phyloP scores from a whole-genome alignment of 1,140 invertebrate species.

The Bombus vancouverensis region DNA sequence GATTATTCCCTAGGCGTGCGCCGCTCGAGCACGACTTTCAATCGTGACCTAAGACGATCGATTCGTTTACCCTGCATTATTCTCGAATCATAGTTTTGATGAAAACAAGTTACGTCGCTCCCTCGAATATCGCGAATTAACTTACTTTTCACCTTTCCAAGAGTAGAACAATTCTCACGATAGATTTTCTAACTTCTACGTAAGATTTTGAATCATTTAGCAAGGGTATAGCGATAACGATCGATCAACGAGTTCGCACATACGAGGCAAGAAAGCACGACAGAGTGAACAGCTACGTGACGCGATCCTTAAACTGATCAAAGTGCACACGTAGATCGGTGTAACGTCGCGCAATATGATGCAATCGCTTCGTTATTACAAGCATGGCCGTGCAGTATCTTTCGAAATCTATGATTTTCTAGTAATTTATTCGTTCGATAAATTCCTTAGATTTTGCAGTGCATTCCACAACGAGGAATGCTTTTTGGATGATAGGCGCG shows the following conservation, averaged over 20 bases:
- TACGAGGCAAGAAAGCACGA: not conserved
- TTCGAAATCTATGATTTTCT: not conserved
- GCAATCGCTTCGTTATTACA: conserved; percentile 39
- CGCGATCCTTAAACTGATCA: conserved; percentile 14
- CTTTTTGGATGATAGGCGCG: not conserved
- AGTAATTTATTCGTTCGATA: not conserved
- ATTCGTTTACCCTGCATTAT: conserved; percentile 14
- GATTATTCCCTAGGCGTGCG: conserved; percentile 3
- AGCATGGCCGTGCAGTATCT: not conserved
- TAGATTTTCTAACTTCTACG: not conserved
- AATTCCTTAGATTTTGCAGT: not conserved
- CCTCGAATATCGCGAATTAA: not conserved
- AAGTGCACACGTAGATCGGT: conserved; percentile 36
- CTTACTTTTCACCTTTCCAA: not conserved
- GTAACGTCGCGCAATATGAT: conserved; percentile 47
- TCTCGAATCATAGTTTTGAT: not conserved
- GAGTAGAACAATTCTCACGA: no score
- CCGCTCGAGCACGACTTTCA: not conserved
- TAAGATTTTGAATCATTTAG: not conserved
- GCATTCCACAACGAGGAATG: not conserved
- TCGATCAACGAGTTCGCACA: not conserved
- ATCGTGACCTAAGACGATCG: conserved; percentile 15
- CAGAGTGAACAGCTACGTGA: not conserved
- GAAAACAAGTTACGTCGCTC: not conserved
- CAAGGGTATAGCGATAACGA: not conserved